phyloP scores from a whole-genome alignment of 2,113 vertebrate genomes.

The Saguinus imperator region DNA sequence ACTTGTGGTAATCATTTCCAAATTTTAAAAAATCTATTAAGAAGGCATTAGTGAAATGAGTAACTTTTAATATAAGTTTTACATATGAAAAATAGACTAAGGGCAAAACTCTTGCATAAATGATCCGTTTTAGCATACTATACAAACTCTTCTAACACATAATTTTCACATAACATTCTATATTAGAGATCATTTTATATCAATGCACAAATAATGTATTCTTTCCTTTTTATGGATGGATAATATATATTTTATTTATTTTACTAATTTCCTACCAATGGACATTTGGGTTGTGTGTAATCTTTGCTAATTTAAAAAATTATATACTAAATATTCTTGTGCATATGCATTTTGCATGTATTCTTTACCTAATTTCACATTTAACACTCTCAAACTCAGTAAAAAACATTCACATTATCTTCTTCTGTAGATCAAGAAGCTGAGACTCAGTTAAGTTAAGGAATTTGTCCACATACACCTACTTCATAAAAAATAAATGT shows the following conservation, averaged over 20 bases:
- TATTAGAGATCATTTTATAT: not conserved
- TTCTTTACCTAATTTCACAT: not conserved
- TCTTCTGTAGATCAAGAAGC: not conserved
- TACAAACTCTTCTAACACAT: not conserved
- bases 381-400: not conserved
- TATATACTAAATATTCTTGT: not conserved
- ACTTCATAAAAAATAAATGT: not conserved
- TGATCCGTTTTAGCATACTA: not conserved
- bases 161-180: not conserved
- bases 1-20: not conserved
- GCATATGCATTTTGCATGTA: not conserved
- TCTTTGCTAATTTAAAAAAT: not conserved
- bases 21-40: not conserved
- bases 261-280: not conserved
- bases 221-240: not conserved
- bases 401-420: not conserved
- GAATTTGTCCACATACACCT: not conserved
- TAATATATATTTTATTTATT: not conserved
- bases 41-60: not conserved
- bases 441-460: not conserved
- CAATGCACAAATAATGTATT: not conserved
- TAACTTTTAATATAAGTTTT: slow-evolving; percentile 10
- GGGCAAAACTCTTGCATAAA: not conserved
- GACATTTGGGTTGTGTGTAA: not conserved
- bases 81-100: not conserved